phyloP scores from a whole-genome alignment of 2,888 invertebrate genomes.

The Agrochola lota region DNA sequence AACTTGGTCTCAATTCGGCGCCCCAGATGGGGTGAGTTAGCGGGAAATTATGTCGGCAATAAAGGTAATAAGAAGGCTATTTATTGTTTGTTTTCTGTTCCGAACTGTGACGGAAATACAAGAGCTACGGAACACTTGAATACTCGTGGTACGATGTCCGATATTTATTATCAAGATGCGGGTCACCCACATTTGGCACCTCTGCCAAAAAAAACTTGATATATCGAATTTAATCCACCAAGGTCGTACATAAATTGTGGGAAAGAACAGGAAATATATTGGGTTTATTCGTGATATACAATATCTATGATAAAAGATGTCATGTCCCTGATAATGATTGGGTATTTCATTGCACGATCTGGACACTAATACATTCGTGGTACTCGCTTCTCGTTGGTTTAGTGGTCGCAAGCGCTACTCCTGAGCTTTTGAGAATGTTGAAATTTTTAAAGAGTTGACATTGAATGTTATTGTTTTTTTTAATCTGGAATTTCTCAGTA shows the following conservation, averaged over 20 bases:
- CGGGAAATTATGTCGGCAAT: conserved; percentile 74
- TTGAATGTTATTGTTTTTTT: too few relatives aligned
- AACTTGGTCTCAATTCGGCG: conserved; percentile 54
- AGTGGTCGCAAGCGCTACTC: not conserved
- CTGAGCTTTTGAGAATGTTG: too few relatives aligned
- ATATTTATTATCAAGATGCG: conserved; percentile 68
- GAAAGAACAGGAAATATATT: conserved; percentile 35
- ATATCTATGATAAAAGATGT: conserved; percentile 6
- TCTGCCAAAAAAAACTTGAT: conserved; percentile 58
- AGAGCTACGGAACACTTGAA: conserved; percentile 49
- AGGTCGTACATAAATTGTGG: conserved; percentile 47
- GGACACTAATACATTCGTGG: not conserved
- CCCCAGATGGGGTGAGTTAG: conserved; percentile 58
- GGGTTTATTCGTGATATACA: conserved; percentile 5
- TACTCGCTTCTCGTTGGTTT: not conserved
- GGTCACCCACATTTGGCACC: conserved; percentile 66
- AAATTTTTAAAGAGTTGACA: too few relatives aligned
- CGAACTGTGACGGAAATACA: conserved; percentile 55
- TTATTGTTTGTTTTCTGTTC: conserved; percentile 58
- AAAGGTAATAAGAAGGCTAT: conserved; percentile 73
- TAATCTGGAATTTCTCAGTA: not conserved
- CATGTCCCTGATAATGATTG: conserved; percentile 12
- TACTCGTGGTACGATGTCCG: conserved; percentile 61
- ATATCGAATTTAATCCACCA: conserved; percentile 63
- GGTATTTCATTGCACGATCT: not conserved